A percentile compares a stretch with the other conserved stretches of the same genome.
Conservation (phyloP, 2,113 vertebrate species). For the Anas platyrhynchos region DNA sequence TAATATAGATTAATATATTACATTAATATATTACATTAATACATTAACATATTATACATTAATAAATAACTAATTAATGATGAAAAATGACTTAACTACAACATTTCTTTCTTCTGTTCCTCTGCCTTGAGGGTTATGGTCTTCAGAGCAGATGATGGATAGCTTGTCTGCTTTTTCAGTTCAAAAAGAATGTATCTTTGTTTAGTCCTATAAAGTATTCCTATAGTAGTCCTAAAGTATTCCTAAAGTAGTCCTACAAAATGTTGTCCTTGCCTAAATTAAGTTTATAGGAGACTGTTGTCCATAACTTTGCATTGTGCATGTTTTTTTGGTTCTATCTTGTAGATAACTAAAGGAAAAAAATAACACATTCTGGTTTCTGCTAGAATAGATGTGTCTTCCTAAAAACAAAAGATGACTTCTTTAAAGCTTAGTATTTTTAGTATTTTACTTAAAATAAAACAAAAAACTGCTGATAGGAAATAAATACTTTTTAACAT, state of each 20-base stretch:
- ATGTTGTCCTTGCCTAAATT: background rate
- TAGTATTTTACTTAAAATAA: background rate
- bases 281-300: background rate
- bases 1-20: too few relatives aligned
- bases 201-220: background rate
- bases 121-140: background rate
- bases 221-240: too few relatives aligned
- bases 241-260: too few relatives aligned
- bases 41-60: background rate
- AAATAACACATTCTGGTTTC: background rate
- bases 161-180: background rate
- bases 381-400: background rate
- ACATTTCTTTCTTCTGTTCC: background rate
- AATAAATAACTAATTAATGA: conserved; percentile 1
- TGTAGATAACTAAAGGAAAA: background rate
- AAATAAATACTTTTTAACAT: background rate
- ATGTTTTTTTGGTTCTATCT: background rate
- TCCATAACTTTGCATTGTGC: background rate
- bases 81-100: background rate
- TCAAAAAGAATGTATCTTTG: background rate
- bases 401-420: background rate
- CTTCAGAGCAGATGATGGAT: background rate
- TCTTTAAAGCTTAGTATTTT: background rate
- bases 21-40: too few relatives aligned
- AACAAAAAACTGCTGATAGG: background rate